These are phyloP conservation scores for Drosophila mojavensis DNA, from an alignment of 1,140 invertebrate species.

Conservation along the genomic window DNA sequence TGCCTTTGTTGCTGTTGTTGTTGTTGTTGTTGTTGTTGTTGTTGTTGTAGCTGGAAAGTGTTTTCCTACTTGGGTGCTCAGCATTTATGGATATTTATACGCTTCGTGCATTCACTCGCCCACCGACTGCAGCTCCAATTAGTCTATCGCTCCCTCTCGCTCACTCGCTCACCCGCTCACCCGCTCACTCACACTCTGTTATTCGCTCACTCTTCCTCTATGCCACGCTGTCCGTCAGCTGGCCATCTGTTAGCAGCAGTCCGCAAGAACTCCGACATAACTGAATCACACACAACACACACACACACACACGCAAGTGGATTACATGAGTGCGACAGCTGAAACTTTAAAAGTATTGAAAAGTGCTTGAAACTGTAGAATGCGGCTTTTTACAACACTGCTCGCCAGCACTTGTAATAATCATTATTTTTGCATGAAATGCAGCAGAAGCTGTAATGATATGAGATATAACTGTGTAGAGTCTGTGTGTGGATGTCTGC, in stretches of 20 bases:
- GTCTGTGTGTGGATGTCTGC: no score
- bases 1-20: not conserved
- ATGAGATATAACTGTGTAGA: not conserved
- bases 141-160: constrained; percentile 15
- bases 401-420: not conserved
- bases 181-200: not conserved
- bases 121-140: constrained; percentile 57
- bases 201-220: no score
- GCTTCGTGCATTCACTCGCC: constrained; percentile 30
- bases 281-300: not conserved
- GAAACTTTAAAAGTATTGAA: constrained; percentile 6
- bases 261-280: constrained; percentile 14
- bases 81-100: constrained; percentile 76
- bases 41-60: constrained; percentile 25
- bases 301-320: not conserved
- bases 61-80: constrained; percentile 41
- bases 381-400: constrained; percentile 11
- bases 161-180: not conserved
- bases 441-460: not conserved
- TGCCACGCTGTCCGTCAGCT: constrained; percentile 30
- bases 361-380: constrained; percentile 1
- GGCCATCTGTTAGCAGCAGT: constrained; percentile 4
- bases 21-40: no score
- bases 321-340: constrained; percentile 1
- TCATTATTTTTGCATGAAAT: not conserved